Conservation (phyloP, 2,113 vertebrate genomes). For the Corydoras sp. region DNA sequence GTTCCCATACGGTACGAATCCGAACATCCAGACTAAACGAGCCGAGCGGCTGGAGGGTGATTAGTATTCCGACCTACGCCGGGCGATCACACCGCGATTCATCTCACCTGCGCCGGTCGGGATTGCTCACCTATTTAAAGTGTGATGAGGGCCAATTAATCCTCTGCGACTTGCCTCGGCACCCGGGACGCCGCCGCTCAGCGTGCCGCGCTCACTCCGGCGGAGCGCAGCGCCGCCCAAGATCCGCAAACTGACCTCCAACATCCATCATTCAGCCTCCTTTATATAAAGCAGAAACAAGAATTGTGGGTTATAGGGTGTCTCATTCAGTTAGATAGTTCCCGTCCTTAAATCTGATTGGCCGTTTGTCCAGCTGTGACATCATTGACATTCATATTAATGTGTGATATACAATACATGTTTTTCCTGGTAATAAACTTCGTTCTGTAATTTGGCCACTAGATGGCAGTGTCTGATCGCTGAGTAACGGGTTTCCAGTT, state of each 20-base stretch:
- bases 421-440: too few relatives aligned
- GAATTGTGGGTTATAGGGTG: background rate
- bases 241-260: constrained; percentile 13
- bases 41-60: constrained; percentile 45
- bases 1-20: too few relatives aligned
- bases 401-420: too few relatives aligned
- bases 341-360: too few relatives aligned
- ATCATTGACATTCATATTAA: too few relatives aligned
- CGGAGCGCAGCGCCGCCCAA: background rate
- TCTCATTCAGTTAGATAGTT: too few relatives aligned
- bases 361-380: too few relatives aligned
- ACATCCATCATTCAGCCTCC: constrained; percentile 6
- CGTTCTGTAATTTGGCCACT: too few relatives aligned
- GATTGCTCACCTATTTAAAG: constrained; percentile 30
- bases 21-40: background rate
- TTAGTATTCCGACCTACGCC: constrained; percentile 49
- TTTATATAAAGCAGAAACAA: constrained; percentile 1
- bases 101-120: background rate
- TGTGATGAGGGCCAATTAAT: constrained; percentile 41
- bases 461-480: too few relatives aligned
- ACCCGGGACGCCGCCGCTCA: constrained; percentile 21
- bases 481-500: too few relatives aligned
- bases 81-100: background rate
- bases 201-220: constrained; percentile 20
- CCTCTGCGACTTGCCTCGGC: constrained; percentile 28